These are phyloP conservation scores for Patella depressa DNA, from an alignment of 2,888 invertebrate species.

Conservation along the genomic window DNA sequence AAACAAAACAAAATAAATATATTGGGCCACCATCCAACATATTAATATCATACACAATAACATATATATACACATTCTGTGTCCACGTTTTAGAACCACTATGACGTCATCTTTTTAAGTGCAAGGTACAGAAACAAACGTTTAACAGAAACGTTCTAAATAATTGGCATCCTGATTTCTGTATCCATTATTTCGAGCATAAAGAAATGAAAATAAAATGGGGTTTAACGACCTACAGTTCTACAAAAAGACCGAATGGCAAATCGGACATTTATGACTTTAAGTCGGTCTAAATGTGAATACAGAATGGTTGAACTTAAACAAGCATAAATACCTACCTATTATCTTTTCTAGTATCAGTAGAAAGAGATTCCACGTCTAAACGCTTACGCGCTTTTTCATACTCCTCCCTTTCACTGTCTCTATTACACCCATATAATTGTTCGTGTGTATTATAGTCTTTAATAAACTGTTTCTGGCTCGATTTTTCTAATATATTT, in stretches of 20 bases:
- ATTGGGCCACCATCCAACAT: not conserved
- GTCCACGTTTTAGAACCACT: too few species aligned
- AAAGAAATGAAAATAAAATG: too few species aligned
- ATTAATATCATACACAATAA: not conserved
- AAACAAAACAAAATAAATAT: not conserved
- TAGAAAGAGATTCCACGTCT: constrained; percentile 50
- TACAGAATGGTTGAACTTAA: too few species aligned
- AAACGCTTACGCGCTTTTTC: constrained; percentile 55
- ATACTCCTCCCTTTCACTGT: constrained; percentile 37
- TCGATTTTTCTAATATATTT: constrained; percentile 40
- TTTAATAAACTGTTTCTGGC: constrained; percentile 50
- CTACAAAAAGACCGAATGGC: not conserved
- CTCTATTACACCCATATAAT: constrained; percentile 25
- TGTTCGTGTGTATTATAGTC: constrained; percentile 55
- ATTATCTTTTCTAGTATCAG: constrained; percentile 45
- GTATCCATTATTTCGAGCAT: too few species aligned
- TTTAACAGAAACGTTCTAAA: too few species aligned
- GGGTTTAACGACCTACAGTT: too few species aligned
- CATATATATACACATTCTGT: not conserved
- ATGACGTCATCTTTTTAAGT: too few species aligned
- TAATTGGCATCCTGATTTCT: too few species aligned
- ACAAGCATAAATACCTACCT: constrained; percentile 31
- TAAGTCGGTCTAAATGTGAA: too few species aligned
- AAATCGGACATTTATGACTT: too few species aligned
- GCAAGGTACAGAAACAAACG: too few species aligned